Evolutionary conservation across 2,888 invertebrate genomes (phyloP), one percentile per base, ranked within the genome.

Genomic region (Plebejus melissa): DNA sequence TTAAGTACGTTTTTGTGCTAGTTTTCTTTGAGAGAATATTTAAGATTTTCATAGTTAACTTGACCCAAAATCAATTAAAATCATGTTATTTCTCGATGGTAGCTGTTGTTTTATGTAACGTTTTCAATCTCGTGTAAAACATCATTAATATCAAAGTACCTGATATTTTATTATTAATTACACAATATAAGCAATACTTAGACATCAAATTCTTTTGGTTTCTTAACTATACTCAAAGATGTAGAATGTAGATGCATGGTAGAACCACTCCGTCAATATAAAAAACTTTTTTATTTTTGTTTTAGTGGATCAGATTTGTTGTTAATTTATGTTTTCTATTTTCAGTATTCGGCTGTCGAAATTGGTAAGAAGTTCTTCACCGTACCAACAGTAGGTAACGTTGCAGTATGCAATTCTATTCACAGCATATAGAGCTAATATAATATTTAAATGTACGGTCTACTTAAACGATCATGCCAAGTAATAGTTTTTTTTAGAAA

Each of bases 1-100:
- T 28, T 72, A 72, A 72, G 72, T 72, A 50, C 5, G 70, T 11
- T 50, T 71, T 71, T 71, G 71, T 71, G 50, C 28, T 13, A 28
- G 22, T 71, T 28, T 71, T 71, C 28, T 50, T 50, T 46, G 1
- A 50, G 16, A 58, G 6, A 7, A n/a, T n/a, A 7, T 58, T 22
- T 60, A 9, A 60, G 1, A 60, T 60, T 60, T 60, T 22, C 60
- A 60, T 11, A 60, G 7, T 60, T 3, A n/a, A 58, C 22, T 7
- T 58, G 58, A 22, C 22, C 22, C 2, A n/a, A 1, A 58, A 22
- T 58, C 58, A 22, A 58, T 46, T 46, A 46, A 2, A 46, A 46
- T 46, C 46, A 46, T 9, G 46, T 9, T 46, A 46, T 46, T 9
- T 11, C 46, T 46, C 9, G 9, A 46, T 46, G 9, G 46, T 46